A percentile compares a stretch with the other conserved stretches of the same genome.
Conservation (phyloP, 2,113 vertebrate genomes). For the Bagarius yarrelli region DNA sequence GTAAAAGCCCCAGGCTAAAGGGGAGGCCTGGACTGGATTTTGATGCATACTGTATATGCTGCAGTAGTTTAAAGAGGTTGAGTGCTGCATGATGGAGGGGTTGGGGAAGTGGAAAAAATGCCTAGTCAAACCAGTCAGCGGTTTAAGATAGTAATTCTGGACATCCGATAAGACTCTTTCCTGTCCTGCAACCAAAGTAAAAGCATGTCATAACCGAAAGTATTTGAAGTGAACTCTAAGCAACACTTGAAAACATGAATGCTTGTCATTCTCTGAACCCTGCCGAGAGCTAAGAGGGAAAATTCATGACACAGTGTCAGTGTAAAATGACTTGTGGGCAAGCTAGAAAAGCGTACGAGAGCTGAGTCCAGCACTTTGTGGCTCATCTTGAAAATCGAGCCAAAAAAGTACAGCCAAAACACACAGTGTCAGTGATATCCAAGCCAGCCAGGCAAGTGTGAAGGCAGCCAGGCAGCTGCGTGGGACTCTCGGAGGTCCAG, state of each 20-base stretch:
- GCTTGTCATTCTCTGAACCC: background rate
- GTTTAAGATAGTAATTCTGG: background rate
- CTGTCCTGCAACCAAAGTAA: background rate
- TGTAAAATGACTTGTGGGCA: background rate
- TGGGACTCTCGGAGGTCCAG: conserved; percentile 12
- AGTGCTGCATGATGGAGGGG: background rate
- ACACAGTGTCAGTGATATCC: conserved; percentile 54
- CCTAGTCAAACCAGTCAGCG: background rate
- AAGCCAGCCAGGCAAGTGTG: conserved; percentile 52
- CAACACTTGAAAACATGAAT: background rate
- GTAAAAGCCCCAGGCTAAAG: background rate
- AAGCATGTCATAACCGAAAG: background rate
- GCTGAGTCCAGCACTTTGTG: background rate
- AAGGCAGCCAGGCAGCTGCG: conserved; percentile 38
- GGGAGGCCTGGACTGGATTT: background rate
- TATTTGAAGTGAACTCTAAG: background rate
- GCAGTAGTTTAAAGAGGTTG: background rate
- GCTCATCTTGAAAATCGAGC: background rate
- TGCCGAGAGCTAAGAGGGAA: background rate
- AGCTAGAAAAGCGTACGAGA: background rate
- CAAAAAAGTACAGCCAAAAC: conserved; percentile 50
- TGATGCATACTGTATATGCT: background rate
- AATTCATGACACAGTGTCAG: background rate
- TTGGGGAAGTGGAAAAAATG: background rate
- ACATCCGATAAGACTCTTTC: background rate